Percentiles rank a stretch among this genome's conserved stretches.
These are phyloP conservation scores for Pogonocichla stellata DNA, from an alignment of 2,113 vertebrate species.

Conservation along the genomic window DNA sequence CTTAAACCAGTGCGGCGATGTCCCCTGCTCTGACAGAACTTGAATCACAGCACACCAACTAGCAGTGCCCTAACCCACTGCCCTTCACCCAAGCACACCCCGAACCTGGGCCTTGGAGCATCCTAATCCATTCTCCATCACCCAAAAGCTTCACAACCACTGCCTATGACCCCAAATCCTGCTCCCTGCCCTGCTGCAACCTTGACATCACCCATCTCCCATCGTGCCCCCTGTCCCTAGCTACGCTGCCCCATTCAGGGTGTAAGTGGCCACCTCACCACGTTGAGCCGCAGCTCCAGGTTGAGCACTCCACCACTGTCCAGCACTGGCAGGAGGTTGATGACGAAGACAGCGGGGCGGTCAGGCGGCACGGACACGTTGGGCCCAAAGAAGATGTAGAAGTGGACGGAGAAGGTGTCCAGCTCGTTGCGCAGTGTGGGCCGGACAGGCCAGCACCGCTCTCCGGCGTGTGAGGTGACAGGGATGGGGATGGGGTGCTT, in stretches of 20 bases:
- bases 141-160: not conserved
- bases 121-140: not conserved
- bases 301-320: slow-evolving; percentile 96
- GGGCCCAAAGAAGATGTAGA: slow-evolving; percentile 97
- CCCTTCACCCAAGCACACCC: not conserved
- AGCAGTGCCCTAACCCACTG: not conserved
- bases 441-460: slow-evolving; percentile 89
- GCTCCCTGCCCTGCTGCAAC: not conserved
- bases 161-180: not conserved
- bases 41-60: not conserved
- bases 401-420: slow-evolving; percentile 97
- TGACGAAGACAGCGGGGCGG: slow-evolving; percentile 88
- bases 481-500: not conserved
- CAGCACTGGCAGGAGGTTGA: slow-evolving; percentile 92
- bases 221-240: accelerated
- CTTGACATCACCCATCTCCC: not conserved
- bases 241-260: not conserved
- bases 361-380: slow-evolving; percentile 90
- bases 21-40: not conserved
- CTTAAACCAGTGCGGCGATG: not conserved
- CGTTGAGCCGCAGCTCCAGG: slow-evolving; percentile 93
- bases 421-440: slow-evolving; percentile 95
- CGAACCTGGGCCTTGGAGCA: not conserved
- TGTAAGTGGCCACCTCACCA: slow-evolving; percentile 72
- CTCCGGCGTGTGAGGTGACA: not conserved